These are phyloP conservation scores for Pentalonia nigronervosa DNA, from an alignment of 1,140 invertebrate genomes.

Conservation along the genomic window DNA sequence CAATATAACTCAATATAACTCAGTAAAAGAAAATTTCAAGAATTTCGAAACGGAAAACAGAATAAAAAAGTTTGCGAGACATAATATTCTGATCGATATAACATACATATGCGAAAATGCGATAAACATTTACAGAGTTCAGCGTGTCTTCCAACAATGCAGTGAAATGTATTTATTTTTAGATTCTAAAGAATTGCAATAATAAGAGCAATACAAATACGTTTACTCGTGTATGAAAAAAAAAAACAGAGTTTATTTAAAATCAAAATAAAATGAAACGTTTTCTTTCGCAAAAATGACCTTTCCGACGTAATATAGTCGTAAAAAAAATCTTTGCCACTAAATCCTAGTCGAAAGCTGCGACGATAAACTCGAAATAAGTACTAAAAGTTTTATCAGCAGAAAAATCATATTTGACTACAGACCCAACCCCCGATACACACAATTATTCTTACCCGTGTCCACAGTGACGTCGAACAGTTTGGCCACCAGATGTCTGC, in stretches of 20 bases:
- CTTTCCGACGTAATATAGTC: neutral
- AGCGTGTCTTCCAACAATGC: neutral
- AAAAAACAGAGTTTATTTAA: neutral
- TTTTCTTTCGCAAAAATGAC: neutral
- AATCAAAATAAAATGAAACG: neutral
- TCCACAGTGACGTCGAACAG: conserved; percentile 90
- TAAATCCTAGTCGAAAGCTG: neutral
- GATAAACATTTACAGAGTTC: neutral
- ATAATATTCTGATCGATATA: neutral
- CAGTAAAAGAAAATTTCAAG: neutral
- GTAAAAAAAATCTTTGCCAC: neutral
- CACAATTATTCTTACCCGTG: conserved; percentile 70
- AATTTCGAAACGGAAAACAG: neutral
- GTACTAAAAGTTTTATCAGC: neutral
- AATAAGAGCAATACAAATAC: neutral
- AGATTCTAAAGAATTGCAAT: neutral
- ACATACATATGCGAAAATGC: neutral
- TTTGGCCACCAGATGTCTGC: conserved; percentile 86
- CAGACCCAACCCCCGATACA: too few relatives aligned
- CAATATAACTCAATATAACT: too few relatives aligned
- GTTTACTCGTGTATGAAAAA: neutral
- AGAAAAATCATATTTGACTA: neutral
- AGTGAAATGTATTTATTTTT: neutral
- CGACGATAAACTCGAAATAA: neutral
- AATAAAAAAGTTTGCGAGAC: too few relatives aligned